Conservation (phyloP, 2,888 invertebrate genomes). For the Platycnemis pennipes region DNA sequence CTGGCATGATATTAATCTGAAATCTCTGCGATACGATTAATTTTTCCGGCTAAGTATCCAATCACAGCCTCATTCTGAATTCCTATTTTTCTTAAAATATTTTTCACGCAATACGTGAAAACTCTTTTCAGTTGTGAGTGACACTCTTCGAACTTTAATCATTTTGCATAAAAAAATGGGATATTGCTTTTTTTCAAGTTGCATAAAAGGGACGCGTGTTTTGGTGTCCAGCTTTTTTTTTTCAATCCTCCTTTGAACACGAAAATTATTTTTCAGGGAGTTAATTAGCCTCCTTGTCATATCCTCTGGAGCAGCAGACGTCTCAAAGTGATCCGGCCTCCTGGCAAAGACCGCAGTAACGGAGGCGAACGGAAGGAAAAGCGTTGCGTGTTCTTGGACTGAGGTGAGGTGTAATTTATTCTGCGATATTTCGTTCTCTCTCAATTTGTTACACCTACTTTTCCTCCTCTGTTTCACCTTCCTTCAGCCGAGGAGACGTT, state of each 20-base stretch:
- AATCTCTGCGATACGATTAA: too few species aligned
- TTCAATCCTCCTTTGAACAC: neutral
- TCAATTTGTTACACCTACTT: conserved; percentile 37
- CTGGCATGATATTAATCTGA: too few species aligned
- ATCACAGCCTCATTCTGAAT: too few species aligned
- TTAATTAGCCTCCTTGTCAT: neutral
- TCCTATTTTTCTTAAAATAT: too few species aligned
- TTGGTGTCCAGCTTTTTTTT: too few species aligned
- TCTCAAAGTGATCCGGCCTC: neutral
- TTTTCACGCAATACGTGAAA: too few species aligned
- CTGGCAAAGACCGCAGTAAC: neutral
- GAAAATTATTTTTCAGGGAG: neutral
- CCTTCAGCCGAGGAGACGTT: neutral
- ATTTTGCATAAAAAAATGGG: too few species aligned
- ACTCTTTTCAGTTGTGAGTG: too few species aligned
- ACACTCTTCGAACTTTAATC: too few species aligned
- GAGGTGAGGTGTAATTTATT: conserved; percentile 32
- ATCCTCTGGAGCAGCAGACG: neutral
- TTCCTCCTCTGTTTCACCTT: neutral
- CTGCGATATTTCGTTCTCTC: conserved; percentile 2
- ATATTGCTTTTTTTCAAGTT: too few species aligned
- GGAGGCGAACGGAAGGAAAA: neutral
- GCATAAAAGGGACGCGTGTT: too few species aligned
- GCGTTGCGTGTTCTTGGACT: neutral
- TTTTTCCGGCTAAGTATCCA: too few species aligned